These are phyloP conservation scores for Phalloptychus januarius DNA, from an alignment of 2,797 vertebrate species.

Conservation along the genomic window DNA sequence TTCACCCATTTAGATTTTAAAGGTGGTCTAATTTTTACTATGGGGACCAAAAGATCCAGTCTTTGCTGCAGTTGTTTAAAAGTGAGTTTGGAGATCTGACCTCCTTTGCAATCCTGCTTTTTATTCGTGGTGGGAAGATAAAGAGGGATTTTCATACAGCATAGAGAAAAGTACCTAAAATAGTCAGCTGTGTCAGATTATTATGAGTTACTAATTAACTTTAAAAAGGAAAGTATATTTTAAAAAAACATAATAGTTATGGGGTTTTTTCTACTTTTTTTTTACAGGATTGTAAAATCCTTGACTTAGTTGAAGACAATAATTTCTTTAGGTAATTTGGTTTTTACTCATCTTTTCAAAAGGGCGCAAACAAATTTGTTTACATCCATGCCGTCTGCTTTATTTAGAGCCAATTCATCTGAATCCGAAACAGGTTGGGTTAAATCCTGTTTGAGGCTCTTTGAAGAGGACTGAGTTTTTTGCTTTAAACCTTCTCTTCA, in stretches of 20 bases:
- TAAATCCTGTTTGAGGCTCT: slow-evolving; percentile 57
- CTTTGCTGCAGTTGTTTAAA: not conserved
- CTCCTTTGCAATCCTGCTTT: not conserved
- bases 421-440: slow-evolving; percentile 65
- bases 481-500: slow-evolving; percentile 49
- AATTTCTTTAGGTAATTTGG: not conserved
- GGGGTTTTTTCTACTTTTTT: too few relatives aligned
- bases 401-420: slow-evolving; percentile 64
- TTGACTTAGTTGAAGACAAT: not conserved
- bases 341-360: not conserved
- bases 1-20: not conserved
- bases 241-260: not conserved
- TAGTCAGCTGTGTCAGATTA: not conserved
- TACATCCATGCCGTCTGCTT: slow-evolving; percentile 30
- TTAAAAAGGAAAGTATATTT: not conserved
- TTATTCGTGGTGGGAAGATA: not conserved
- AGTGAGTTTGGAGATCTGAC: not conserved
- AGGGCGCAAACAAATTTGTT: not conserved
- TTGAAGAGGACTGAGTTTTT: slow-evolving; percentile 62
- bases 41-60: not conserved
- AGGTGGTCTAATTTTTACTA: not conserved
- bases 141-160: not conserved
- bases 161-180: not conserved
- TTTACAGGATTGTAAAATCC: not conserved
- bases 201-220: not conserved